Evolutionary conservation across 2,888 invertebrate genomes (phyloP).

Genomic region (Galerucella calmariensis): DNA sequence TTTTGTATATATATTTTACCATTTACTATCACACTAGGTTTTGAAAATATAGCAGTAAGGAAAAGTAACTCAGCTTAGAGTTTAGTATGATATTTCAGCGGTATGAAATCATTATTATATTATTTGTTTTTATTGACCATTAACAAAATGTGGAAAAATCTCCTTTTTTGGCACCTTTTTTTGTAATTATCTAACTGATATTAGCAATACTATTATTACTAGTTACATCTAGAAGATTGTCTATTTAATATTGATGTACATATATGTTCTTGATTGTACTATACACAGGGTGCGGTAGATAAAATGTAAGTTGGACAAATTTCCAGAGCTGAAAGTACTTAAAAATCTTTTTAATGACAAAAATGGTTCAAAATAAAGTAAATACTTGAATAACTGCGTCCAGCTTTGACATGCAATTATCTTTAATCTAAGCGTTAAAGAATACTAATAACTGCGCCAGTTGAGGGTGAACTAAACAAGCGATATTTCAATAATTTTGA

Average conservation of each 20-base stretch:
- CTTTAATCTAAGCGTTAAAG: no score
- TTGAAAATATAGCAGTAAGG: conserved; percentile 13
- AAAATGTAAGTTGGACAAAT: no score
- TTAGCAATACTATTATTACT: not conserved
- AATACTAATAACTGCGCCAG: not conserved
- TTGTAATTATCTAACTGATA: not conserved
- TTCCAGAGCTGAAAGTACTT: no score
- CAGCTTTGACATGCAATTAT: no score
- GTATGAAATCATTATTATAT: not conserved
- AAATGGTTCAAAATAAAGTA: no score
- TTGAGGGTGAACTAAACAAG: not conserved
- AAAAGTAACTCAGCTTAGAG: conserved; percentile 1
- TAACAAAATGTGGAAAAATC: not conserved
- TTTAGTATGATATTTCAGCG: conserved; percentile 7
- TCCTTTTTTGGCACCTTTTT: not conserved
- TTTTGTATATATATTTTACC: conserved; percentile 18
- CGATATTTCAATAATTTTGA: not conserved
- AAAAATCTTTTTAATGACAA: no score
- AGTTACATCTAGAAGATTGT: not conserved
- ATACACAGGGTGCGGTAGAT: not conserved
- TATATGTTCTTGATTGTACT: not conserved
- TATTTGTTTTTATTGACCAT: not conserved
- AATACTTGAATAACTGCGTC: no score
- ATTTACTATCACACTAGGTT: conserved; percentile 22
- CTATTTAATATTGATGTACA: conserved; percentile 19